These are phyloP conservation scores for Anguilla marmorata DNA, from an alignment of 2,797 vertebrate species.

Conservation along the genomic window DNA sequence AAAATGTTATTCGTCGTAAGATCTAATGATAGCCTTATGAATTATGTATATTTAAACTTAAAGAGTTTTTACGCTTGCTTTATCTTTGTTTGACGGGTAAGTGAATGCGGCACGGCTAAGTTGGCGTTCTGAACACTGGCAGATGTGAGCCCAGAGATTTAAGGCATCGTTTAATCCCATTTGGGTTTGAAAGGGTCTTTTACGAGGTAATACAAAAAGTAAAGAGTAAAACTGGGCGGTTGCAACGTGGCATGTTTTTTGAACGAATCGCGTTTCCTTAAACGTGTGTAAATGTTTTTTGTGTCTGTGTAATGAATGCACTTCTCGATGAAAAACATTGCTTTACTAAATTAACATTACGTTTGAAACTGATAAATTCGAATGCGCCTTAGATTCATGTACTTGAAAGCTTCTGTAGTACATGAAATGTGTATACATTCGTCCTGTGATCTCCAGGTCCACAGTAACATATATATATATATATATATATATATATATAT, in stretches of 20 bases:
- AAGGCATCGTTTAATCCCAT: conserved; percentile 54
- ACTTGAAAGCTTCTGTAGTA: neutral
- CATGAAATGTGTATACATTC: neutral
- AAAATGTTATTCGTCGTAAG: neutral
- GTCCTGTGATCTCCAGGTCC: neutral
- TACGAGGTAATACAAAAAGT: conserved; percentile 56
- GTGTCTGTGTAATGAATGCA: neutral
- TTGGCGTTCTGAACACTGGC: conserved; percentile 46
- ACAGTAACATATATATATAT: neutral
- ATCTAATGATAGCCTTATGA: neutral
- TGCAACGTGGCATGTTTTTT: conserved; percentile 25
- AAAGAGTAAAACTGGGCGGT: conserved; percentile 46
- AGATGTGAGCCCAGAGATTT: conserved; percentile 66
- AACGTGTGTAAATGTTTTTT: neutral
- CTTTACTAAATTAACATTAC: neutral
- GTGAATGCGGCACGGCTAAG: conserved; percentile 42
- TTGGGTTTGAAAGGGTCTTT: conserved; percentile 70
- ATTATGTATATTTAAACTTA: neutral
- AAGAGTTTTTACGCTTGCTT: neutral
- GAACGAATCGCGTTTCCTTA: neutral
- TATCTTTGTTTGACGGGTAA: conserved; percentile 11
- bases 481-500: neutral
- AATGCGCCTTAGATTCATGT: neutral
- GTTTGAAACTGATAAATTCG: neutral
- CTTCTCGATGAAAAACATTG: neutral